Percentiles rank a stretch among this genome's conserved stretches.
Conservation (phyloP, 2,113 vertebrate genomes). For the Malurus cyaneus region DNA sequence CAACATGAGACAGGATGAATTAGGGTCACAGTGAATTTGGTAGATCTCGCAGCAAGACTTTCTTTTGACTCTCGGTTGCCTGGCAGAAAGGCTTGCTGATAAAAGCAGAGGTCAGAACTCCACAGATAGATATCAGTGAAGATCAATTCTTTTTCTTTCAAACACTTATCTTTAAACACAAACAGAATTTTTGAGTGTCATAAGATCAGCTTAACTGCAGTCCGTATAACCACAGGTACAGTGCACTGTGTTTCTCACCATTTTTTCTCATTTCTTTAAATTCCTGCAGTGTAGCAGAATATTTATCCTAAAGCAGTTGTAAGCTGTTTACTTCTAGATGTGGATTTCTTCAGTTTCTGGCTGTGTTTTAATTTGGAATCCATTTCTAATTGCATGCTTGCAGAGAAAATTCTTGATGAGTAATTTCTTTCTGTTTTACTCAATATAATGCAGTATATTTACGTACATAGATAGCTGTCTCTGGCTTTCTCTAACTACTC, state of each 20-base stretch:
- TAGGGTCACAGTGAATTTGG: not conserved
- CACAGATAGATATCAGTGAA: not conserved
- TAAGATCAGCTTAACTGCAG: not conserved
- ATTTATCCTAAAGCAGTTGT: slow-evolving; percentile 6
- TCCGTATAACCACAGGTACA: not conserved
- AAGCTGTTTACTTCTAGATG: slow-evolving; percentile 21
- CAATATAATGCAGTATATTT: not conserved
- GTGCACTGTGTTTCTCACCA: not conserved
- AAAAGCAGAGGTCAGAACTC: slow-evolving; percentile 17
- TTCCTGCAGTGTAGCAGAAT: not conserved
- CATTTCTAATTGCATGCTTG: slow-evolving; percentile 35
- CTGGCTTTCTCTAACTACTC: not conserved
- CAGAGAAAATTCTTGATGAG: slow-evolving; percentile 37
- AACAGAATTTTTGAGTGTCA: not conserved
- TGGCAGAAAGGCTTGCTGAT: not conserved
- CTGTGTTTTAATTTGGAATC: slow-evolving; percentile 29
- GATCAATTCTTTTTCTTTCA: not conserved
- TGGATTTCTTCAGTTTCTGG: not conserved
- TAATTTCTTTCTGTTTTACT: slow-evolving; percentile 25
- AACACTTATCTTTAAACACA: not conserved
- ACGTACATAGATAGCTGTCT: not conserved
- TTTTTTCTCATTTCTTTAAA: not conserved
- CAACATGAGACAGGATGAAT: not conserved
- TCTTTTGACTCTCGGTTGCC: not conserved
- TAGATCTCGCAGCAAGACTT: not conserved